Conservation (phyloP, 2,888 invertebrate genomes). For the Euclidia mi region DNA sequence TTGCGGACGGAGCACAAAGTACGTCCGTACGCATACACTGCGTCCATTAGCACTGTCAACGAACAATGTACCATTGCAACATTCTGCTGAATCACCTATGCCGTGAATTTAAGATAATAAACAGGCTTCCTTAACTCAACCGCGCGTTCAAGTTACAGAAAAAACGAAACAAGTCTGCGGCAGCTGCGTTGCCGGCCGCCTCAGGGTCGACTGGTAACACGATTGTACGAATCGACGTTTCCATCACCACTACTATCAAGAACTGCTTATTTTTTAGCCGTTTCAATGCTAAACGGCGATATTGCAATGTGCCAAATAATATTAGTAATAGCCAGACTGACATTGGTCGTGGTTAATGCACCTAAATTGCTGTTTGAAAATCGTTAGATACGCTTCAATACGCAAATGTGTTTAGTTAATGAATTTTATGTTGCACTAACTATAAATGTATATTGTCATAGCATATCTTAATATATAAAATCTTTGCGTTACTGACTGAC, state of each 20-base stretch:
- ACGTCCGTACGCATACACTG: slow-evolving; percentile 35
- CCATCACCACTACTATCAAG: slow-evolving; percentile 65
- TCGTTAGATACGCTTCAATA: slow-evolving; percentile 43
- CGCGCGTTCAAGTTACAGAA: slow-evolving; percentile 58
- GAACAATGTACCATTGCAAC: slow-evolving; percentile 38
- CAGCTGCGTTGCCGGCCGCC: slow-evolving; percentile 74
- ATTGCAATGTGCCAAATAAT: slow-evolving; percentile 67
- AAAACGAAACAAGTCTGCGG: slow-evolving; percentile 72
- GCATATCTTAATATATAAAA: too few relatives aligned
- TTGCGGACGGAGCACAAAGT: slow-evolving; percentile 54
- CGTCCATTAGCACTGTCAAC: slow-evolving; percentile 45
- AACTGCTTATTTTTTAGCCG: slow-evolving; percentile 75
- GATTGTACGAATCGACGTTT: slow-evolving; percentile 67
- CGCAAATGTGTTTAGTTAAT: slow-evolving; percentile 27
- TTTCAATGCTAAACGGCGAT: slow-evolving; percentile 73
- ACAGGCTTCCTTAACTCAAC: slow-evolving; percentile 60
- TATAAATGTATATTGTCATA: slow-evolving; percentile 4
- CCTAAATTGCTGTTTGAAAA: slow-evolving; percentile 54
- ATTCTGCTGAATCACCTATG: slow-evolving; percentile 53
- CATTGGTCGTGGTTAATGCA: slow-evolving; percentile 67
- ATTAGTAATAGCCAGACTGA: slow-evolving; percentile 64
- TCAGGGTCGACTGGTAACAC: slow-evolving; percentile 86
- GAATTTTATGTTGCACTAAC: slow-evolving; percentile 25
- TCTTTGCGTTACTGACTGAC: too few relatives aligned
- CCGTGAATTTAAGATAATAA: slow-evolving; percentile 48